A percentile compares a stretch with the other conserved stretches of the same genome.
Evolutionary conservation across 2,797 vertebrate genomes (phyloP).

Genomic region (Perodicticus potto): DNA sequence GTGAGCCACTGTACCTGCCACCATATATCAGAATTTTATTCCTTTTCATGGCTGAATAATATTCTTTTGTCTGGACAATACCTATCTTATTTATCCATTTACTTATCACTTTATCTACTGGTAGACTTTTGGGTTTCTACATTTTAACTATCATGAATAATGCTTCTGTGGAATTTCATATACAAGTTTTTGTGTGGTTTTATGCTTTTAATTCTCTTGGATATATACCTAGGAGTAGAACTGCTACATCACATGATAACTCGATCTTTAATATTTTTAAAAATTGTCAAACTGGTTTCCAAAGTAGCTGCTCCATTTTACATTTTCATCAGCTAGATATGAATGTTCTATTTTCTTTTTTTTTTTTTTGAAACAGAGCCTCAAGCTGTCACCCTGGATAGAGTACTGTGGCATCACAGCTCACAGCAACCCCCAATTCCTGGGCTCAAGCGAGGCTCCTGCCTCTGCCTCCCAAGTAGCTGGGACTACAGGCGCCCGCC

Average conservation of each 20-base stretch:
- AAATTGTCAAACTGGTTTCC: background rate
- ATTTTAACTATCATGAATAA: background rate
- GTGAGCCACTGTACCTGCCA: too few relatives aligned
- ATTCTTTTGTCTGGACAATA: background rate
- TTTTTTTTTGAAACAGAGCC: too few relatives aligned
- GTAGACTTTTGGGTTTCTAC: slow-evolving; percentile 9
- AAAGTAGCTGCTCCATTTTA: background rate
- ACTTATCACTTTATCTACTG: background rate
- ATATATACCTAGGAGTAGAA: background rate
- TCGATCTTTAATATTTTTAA: slow-evolving; percentile 47
- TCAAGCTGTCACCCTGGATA: too few relatives aligned
- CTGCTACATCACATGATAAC: background rate
- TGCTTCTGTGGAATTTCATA: background rate
- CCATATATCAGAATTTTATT: background rate
- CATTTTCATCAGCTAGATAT: background rate
- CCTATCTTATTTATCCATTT: background rate
- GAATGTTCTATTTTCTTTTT: background rate
- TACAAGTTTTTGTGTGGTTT: background rate
- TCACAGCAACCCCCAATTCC: too few relatives aligned
- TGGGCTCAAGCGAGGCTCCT: too few relatives aligned
- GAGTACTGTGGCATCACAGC: too few relatives aligned
- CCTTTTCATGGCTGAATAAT: background rate
- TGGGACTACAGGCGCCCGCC: too few relatives aligned
- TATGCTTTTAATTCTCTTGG: slow-evolving; percentile 19
- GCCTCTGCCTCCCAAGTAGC: too few relatives aligned